Evolutionary conservation across 53 echinoderm and acorn worm species (phyloP).

Genomic region (Holothuria leucospilota): DNA sequence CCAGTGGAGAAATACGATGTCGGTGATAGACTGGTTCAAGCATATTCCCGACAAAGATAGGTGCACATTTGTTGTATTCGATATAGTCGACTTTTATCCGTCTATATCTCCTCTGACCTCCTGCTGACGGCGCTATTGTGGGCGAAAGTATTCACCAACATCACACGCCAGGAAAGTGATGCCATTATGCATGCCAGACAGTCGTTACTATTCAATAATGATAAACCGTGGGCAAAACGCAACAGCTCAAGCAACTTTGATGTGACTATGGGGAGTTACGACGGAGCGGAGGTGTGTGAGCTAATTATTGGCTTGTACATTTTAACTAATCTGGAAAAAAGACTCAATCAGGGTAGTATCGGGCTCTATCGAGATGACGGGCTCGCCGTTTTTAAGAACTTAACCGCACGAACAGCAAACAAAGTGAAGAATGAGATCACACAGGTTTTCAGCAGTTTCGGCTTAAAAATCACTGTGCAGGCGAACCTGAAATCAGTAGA

Average conservation of each 20-base stretch:
- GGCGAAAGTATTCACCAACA: slow-evolving; percentile 25
- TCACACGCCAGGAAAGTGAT: not conserved
- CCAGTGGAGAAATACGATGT: slow-evolving; percentile 40
- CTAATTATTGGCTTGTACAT: slow-evolving; percentile 12
- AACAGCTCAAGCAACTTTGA: slow-evolving; percentile 1
- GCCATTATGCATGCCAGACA: slow-evolving; percentile 53
- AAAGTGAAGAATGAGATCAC: not conserved
- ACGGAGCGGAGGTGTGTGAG: slow-evolving; percentile 31
- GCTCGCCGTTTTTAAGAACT: too few relatives aligned
- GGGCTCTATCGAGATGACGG: slow-evolving; percentile 39
- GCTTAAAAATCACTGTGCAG: slow-evolving; percentile 9
- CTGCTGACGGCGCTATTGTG: slow-evolving; percentile 14
- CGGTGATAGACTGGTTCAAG: slow-evolving; percentile 58
- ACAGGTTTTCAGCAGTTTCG: not conserved
- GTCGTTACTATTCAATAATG: slow-evolving; percentile 25
- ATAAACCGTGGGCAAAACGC: not conserved
- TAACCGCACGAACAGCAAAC: not conserved
- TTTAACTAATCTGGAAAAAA: not conserved
- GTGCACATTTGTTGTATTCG: too few relatives aligned
- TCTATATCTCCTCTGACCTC: slow-evolving; percentile 49
- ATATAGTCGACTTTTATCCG: too few relatives aligned
- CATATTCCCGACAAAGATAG: slow-evolving; percentile 26
- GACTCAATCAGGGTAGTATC: not conserved
- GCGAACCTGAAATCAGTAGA: slow-evolving; percentile 25
- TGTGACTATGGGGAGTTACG: slow-evolving; percentile 35